Evolutionary conservation across 2,113 vertebrate genomes (phyloP).

Genomic region (Channa argus): DNA sequence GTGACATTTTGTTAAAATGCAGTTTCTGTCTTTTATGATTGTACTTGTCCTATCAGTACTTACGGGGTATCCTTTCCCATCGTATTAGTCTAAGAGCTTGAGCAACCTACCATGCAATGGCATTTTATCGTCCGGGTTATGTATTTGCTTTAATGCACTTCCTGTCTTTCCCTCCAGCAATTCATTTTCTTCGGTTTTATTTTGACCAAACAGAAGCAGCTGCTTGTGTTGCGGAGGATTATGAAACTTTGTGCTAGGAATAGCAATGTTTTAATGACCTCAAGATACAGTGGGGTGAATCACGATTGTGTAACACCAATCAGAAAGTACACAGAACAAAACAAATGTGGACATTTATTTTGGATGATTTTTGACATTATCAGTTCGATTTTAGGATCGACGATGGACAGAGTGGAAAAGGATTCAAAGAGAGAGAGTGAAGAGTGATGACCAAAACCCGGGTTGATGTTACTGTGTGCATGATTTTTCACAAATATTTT

Average conservation of each 20-base stretch:
- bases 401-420: background rate
- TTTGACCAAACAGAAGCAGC: background rate
- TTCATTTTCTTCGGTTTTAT: background rate
- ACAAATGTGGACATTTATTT: constrained; percentile 16
- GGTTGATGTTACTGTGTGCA: no score
- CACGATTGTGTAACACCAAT: constrained; percentile 43
- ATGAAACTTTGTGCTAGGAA: constrained; percentile 21
- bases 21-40: no score
- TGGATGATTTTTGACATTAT: constrained; percentile 5
- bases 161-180: no score
- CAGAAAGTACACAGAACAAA: constrained; percentile 2
- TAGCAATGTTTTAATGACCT: constrained; percentile 34
- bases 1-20: no score
- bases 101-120: no score
- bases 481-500: no score
- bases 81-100: no score
- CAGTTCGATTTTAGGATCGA: constrained; percentile 13
- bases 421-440: background rate
- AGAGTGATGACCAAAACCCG: background rate
- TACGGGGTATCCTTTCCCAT: no score
- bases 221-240: constrained; percentile 7
- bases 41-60: no score
- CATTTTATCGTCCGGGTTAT: no score
- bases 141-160: no score
- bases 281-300: constrained; percentile 20